Evolutionary conservation across 2,113 vertebrate genomes (phyloP).

Genomic region (Corythaixoides concolor): DNA sequence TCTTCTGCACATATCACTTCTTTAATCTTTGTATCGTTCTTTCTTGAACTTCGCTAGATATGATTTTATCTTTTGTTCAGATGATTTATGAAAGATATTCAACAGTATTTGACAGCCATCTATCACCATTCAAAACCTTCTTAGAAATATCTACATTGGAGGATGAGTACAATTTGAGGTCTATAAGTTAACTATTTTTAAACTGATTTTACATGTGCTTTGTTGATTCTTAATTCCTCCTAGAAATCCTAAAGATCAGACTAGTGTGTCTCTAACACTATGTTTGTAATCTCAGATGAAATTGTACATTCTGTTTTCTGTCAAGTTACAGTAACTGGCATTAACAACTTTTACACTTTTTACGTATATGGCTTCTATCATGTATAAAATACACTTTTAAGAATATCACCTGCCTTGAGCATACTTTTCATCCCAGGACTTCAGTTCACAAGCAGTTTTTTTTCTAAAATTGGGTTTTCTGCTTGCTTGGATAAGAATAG

Average conservation of each 20-base stretch:
- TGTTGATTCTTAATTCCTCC: neutral
- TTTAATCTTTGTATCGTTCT: neutral
- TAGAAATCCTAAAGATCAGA: neutral
- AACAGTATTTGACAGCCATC: neutral
- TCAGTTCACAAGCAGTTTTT: neutral
- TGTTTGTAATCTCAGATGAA: neutral
- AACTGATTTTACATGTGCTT: neutral
- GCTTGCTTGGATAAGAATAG: neutral
- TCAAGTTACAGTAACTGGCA: neutral
- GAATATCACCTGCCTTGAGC: neutral
- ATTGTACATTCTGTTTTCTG: neutral
- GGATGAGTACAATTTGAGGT: neutral
- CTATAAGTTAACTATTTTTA: neutral
- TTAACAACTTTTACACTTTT: neutral
- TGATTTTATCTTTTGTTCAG: neutral
- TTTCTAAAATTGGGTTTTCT: neutral
- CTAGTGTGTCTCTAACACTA: neutral
- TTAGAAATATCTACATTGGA: neutral
- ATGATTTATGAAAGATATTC: neutral
- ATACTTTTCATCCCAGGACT: neutral
- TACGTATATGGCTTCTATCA: neutral
- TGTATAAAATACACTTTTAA: neutral
- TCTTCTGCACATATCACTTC: neutral
- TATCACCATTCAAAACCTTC: neutral
- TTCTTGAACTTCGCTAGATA: neutral